Evolutionary conservation across 2,797 vertebrate species (phyloP).

Genomic region (Amniataba percoides): DNA sequence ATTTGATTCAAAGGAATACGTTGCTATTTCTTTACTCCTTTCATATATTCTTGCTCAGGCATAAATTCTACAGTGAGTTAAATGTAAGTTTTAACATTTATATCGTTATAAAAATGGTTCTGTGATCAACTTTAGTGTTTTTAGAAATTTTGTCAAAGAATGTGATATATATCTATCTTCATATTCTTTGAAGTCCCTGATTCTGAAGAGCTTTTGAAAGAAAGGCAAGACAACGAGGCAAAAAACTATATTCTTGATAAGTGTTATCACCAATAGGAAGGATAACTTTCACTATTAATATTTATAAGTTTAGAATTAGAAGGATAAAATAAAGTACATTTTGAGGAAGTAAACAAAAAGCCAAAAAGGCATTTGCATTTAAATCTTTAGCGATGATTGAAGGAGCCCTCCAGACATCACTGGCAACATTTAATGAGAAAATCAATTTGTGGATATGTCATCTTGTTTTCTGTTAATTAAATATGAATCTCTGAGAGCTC

Average conservation of each 20-base stretch:
- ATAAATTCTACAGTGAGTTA: no score
- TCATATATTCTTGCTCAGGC: neutral
- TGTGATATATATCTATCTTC: no score
- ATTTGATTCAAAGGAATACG: neutral
- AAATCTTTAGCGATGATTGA: neutral
- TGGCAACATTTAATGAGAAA: constrained; percentile 27
- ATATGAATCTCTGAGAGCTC: constrained; percentile 6
- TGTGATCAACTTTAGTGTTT: neutral
- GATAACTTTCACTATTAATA: neutral
- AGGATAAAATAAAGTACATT: neutral
- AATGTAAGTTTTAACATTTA: neutral
- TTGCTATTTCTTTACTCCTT: neutral
- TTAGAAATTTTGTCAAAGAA: neutral
- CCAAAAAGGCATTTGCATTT: neutral
- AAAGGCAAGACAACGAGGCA: neutral
- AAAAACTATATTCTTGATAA: neutral
- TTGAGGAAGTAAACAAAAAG: constrained; percentile 16
- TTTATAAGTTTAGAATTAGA: neutral
- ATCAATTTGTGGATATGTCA: constrained; percentile 41
- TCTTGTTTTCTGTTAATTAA: constrained; percentile 32
- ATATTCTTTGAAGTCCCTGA: neutral
- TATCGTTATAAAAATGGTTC: neutral
- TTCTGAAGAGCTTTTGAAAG: neutral
- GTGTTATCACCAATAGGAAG: neutral
- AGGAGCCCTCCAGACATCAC: neutral